A percentile compares a stretch with the other conserved stretches of the same genome.
Evolutionary conservation across 2,113 vertebrate species (phyloP).

Genomic region (Cisticola juncidis): DNA sequence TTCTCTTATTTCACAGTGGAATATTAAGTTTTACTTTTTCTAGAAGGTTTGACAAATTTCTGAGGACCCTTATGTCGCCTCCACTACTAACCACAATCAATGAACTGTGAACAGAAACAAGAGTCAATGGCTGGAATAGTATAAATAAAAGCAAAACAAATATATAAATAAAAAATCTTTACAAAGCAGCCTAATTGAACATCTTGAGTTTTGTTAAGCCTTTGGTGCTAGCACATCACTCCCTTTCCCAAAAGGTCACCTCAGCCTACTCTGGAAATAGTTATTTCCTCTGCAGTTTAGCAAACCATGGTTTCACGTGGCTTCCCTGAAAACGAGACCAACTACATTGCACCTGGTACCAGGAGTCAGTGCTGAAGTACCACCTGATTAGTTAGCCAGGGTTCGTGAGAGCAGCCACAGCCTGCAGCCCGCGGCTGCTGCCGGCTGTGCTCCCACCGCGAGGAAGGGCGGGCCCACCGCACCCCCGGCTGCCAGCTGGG

Average conservation of each 20-base stretch:
- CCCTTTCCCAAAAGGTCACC: not conserved
- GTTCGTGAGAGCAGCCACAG: not conserved
- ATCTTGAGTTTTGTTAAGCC: not conserved
- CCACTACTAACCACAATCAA: not conserved
- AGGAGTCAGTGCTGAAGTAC: not conserved
- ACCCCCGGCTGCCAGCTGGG: not conserved
- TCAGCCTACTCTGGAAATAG: not conserved
- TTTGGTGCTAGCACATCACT: not conserved
- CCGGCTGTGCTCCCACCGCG: rapidly evolving
- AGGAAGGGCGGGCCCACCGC: not conserved
- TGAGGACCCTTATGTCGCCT: not conserved
- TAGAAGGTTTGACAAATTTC: not conserved
- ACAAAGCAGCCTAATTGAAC: not conserved
- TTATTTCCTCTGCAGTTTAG: not conserved
- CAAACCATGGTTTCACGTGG: not conserved
- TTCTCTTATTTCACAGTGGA: not conserved
- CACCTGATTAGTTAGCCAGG: not conserved
- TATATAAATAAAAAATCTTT: not conserved
- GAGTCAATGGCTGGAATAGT: not conserved
- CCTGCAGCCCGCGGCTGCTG: not conserved
- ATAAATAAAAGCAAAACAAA: not conserved
- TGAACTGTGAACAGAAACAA: not conserved
- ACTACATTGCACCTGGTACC: not conserved
- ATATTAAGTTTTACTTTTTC: not conserved
- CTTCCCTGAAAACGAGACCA: not conserved